Evolutionary conservation across 2,797 vertebrate species (phyloP).

Genomic region (Aplochiton taeniatus): DNA sequence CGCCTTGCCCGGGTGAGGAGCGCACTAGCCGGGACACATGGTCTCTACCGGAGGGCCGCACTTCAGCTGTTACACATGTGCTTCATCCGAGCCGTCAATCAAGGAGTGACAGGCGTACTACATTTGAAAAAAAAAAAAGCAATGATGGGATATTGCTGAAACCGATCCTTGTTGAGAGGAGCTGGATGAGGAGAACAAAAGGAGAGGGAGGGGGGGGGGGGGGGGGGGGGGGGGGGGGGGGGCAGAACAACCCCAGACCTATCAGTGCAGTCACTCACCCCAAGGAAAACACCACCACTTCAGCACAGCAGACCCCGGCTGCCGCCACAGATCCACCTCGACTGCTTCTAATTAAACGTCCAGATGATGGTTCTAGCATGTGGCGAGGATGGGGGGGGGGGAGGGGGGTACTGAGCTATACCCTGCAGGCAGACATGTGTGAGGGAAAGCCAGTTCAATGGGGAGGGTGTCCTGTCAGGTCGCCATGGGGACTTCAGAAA

Average conservation of each 20-base stretch:
- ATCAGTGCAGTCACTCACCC: conserved; percentile 46
- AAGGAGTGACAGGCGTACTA: conserved; percentile 38
- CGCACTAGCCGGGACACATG: background rate
- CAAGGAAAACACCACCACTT: conserved; percentile 47
- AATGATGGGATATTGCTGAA: too few relatives aligned
- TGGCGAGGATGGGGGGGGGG: conserved; percentile 25
- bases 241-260: conserved; percentile 15
- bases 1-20: background rate
- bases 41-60: conserved; percentile 27
- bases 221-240: background rate
- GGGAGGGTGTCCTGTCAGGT: conserved; percentile 43
- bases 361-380: conserved; percentile 61
- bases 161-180: conserved; percentile 23
- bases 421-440: background rate
- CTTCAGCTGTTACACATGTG: conserved; percentile 38
- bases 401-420: conserved; percentile 8
- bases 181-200: conserved; percentile 1
- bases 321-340: conserved; percentile 34
- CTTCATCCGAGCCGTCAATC: conserved; percentile 53
- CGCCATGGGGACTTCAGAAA: conserved; percentile 44
- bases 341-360: conserved; percentile 65
- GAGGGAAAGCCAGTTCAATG: too few relatives aligned
- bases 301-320: too few relatives aligned
- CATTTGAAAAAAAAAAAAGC: too few relatives aligned
- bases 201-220: conserved; percentile 13